A percentile compares a stretch with the other conserved stretches of the same genome.
phyloP scores from a whole-genome alignment of 2,888 invertebrate species.

The Baccha elongata region DNA sequence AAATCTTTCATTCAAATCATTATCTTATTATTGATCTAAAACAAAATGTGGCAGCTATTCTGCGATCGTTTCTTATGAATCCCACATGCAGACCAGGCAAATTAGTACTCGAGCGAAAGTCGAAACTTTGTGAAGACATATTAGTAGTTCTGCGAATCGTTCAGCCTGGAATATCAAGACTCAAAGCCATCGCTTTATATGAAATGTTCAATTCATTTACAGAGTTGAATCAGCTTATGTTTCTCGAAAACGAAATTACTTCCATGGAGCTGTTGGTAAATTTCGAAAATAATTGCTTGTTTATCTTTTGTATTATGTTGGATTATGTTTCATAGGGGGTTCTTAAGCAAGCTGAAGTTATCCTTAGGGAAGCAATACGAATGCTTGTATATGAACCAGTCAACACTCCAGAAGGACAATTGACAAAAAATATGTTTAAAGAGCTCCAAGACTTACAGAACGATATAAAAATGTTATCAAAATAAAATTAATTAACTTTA shows the following conservation, averaged over 20 bases:
- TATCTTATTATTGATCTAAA: slow-evolving; percentile 87
- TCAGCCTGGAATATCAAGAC: slow-evolving; percentile 84
- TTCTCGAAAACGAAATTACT: slow-evolving; percentile 77
- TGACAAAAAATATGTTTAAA: slow-evolving; percentile 87
- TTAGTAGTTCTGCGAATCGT: slow-evolving; percentile 86
- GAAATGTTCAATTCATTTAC: slow-evolving; percentile 88
- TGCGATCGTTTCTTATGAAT: slow-evolving; percentile 83
- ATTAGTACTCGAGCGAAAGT: slow-evolving; percentile 85
- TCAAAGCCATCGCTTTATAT: slow-evolving; percentile 88
- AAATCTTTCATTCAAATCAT: slow-evolving; percentile 87
- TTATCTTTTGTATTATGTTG: too few species aligned
- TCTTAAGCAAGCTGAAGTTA: slow-evolving; percentile 84
- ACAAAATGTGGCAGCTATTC: slow-evolving; percentile 86
- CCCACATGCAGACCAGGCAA: slow-evolving; percentile 83
- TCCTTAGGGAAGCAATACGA: slow-evolving; percentile 85
- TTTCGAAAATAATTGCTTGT: neutral
- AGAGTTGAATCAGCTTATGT: slow-evolving; percentile 82
- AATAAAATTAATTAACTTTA: too few species aligned
- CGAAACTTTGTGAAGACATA: slow-evolving; percentile 86
- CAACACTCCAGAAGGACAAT: slow-evolving; percentile 88
- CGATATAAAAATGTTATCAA: slow-evolving; percentile 81
- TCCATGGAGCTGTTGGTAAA: slow-evolving; percentile 76
- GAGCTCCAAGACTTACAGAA: slow-evolving; percentile 85
- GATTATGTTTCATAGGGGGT: slow-evolving; percentile 83
- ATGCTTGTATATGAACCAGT: slow-evolving; percentile 88